Percentiles rank a stretch among this genome's conserved stretches.
Conservation (phyloP, 2,113 vertebrate species). For the Odocoileus hemionus region DNA sequence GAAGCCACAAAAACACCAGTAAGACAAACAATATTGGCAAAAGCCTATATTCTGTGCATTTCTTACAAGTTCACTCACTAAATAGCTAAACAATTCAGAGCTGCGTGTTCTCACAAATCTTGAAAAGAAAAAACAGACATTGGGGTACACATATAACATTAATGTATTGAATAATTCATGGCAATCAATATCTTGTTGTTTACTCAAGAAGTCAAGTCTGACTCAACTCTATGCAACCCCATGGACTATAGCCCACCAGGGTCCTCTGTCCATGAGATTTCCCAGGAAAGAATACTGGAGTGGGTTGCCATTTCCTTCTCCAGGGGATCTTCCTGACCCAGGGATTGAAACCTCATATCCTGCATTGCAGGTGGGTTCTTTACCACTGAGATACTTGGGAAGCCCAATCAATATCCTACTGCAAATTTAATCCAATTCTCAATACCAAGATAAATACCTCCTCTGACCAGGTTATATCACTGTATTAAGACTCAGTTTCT, state of each 20-base stretch:
- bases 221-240: neutral
- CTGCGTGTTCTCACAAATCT: slow-evolving; percentile 20
- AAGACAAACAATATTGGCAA: neutral
- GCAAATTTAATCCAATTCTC: slow-evolving; percentile 22
- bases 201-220: neutral
- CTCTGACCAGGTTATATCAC: neutral
- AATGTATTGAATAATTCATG: neutral
- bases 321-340: neutral
- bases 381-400: neutral
- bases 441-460: neutral
- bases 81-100: neutral
- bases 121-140: neutral
- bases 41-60: neutral
- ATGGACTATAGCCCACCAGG: neutral
- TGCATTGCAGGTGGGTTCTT: neutral
- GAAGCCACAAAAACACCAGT: neutral
- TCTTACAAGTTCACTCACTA: neutral
- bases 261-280: neutral
- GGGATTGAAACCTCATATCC: neutral
- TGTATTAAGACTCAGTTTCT: neutral
- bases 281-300: neutral
- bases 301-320: neutral
- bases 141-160: neutral
- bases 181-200: neutral
- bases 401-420: neutral